A percentile compares a stretch with the other conserved stretches of the same genome.
Conservation (phyloP, 2,888 invertebrate species). For the Omphaloscelis lunosa region DNA sequence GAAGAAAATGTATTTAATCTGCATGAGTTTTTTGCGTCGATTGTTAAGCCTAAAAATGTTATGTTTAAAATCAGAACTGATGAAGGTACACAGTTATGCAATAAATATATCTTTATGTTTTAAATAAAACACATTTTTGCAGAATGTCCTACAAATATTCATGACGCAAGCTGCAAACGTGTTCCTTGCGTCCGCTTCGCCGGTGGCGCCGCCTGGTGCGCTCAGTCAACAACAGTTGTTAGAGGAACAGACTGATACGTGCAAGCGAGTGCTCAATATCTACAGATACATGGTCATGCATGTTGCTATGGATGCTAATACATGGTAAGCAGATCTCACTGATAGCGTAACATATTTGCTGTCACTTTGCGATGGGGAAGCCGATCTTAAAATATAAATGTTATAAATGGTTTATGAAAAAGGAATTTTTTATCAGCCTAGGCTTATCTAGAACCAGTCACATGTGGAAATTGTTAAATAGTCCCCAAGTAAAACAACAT, state of each 20-base stretch:
- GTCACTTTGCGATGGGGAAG: not conserved
- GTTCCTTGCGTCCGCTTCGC: slow-evolving; percentile 93
- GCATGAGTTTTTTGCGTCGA: not conserved
- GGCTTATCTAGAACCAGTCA: not conserved
- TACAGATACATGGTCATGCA: slow-evolving; percentile 99
- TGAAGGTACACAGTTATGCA: not conserved
- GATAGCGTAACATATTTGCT: not conserved
- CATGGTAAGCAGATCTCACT: slow-evolving; percentile 93
- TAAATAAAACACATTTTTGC: slow-evolving; percentile 58
- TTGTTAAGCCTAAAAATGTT: not conserved
- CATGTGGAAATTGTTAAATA: not conserved
- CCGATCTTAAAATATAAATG: too few relatives aligned
- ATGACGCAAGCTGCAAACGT: slow-evolving; percentile 99
- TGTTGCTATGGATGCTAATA: slow-evolving; percentile 96
- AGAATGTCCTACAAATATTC: slow-evolving; percentile 96
- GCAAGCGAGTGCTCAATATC: slow-evolving; percentile 98
- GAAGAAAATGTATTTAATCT: not conserved
- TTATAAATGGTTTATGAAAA: not conserved
- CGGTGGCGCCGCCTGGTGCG: slow-evolving; percentile 87
- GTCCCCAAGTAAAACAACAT: not conserved
- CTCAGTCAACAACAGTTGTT: slow-evolving; percentile 92
- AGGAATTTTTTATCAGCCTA: too few relatives aligned
- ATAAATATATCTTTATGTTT: not conserved
- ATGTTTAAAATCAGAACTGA: not conserved
- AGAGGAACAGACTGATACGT: slow-evolving; percentile 98